These are phyloP conservation scores for Euura saliciscinereae DNA, from an alignment of 1,140 invertebrate genomes.

Conservation along the genomic window DNA sequence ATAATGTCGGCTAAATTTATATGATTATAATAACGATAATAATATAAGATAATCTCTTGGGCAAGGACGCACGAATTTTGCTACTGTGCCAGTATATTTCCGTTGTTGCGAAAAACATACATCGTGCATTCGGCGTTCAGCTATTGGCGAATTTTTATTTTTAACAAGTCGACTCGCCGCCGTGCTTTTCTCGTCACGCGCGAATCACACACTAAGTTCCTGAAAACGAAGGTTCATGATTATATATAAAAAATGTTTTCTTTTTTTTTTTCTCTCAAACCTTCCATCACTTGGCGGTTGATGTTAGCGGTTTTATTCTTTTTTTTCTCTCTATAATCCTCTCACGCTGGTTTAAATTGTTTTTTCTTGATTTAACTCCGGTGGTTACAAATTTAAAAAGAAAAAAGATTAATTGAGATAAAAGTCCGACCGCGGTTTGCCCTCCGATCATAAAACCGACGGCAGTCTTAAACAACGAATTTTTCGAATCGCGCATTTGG, in stretches of 20 bases:
- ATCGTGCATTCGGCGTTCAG: neutral
- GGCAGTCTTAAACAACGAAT: too few species aligned
- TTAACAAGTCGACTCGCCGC: conserved; percentile 1
- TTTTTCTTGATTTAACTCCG: too few species aligned
- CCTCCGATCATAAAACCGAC: too few species aligned
- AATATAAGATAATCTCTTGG: neutral
- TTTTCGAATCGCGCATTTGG: too few species aligned
- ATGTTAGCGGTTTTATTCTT: neutral
- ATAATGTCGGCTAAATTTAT: too few species aligned
- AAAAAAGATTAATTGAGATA: too few species aligned
- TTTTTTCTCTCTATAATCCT: neutral
- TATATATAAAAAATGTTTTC: too few species aligned
- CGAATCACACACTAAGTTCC: neutral
- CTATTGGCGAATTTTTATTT: conserved; percentile 4
- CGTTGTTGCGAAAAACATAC: neutral
- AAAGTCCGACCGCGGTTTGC: too few species aligned
- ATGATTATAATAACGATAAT: too few species aligned
- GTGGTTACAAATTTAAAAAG: too few species aligned
- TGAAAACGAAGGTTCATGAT: too few species aligned
- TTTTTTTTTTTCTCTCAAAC: neutral
- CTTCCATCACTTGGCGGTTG: too few species aligned
- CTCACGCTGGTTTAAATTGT: neutral
- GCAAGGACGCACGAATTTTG: neutral
- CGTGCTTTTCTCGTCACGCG: neutral
- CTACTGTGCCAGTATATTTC: conserved; percentile 7